Evolutionary conservation across 2,797 vertebrate genomes (phyloP).

Genomic region (Eidolon dupreanum): DNA sequence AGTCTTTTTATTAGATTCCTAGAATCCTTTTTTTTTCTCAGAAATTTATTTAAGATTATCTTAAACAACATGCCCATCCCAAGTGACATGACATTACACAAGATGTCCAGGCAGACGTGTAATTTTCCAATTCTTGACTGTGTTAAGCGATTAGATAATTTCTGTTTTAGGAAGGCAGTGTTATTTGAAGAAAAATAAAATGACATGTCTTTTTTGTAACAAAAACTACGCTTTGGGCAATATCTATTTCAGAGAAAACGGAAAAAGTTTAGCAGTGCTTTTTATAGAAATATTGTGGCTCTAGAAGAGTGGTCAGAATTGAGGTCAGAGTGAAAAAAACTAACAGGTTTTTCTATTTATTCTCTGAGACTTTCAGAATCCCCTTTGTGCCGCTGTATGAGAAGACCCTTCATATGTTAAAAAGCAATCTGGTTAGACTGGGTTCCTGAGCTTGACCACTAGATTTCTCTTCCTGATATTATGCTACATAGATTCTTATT

Average conservation of each 20-base stretch:
- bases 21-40: neutral
- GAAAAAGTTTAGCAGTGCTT: neutral
- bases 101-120: neutral
- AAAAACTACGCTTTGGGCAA: neutral
- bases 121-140: neutral
- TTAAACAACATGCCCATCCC: neutral
- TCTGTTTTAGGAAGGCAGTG: neutral
- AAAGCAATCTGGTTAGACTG: neutral
- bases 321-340: neutral
- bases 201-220: neutral
- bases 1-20: neutral
- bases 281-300: neutral
- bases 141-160: neutral
- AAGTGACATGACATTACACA: neutral
- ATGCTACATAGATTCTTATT: neutral
- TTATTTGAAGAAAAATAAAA: neutral
- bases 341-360: neutral
- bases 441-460: neutral
- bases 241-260: neutral
- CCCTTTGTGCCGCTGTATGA: neutral
- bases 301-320: neutral
- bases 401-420: neutral
- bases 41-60: neutral
- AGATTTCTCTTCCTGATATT: neutral
- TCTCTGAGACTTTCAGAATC: neutral